phyloP scores from a whole-genome alignment of 2,888 invertebrate species.

The Oscheius sp. region DNA sequence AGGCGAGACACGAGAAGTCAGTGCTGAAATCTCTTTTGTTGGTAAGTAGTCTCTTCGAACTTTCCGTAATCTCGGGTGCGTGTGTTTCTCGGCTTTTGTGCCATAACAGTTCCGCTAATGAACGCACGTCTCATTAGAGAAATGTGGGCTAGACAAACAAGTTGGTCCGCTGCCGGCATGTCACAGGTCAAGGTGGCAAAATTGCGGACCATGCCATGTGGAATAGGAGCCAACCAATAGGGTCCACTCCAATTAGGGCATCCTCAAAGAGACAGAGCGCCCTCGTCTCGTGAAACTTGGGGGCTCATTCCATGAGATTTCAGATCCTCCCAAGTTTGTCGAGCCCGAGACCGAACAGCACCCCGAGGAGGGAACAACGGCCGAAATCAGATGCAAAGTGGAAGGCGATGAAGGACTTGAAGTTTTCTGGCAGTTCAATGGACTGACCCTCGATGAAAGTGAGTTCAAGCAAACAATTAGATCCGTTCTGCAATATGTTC shows the following conservation, averaged over 20 bases:
- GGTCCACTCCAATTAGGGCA: conserved; percentile 32
- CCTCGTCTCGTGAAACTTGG: neutral
- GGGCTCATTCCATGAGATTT: conserved; percentile 31
- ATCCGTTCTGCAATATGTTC: conserved; percentile 16
- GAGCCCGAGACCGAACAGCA: conserved; percentile 57
- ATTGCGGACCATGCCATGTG: conserved; percentile 21
- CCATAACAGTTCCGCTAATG: conserved; percentile 33
- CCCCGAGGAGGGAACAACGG: conserved; percentile 61
- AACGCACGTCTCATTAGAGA: conserved; percentile 35
- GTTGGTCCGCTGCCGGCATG: conserved; percentile 30
- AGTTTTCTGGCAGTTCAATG: conserved; percentile 65
- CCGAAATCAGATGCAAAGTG: conserved; percentile 60
- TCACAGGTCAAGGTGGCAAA: conserved; percentile 38
- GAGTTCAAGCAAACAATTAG: conserved; percentile 27
- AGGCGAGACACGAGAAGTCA: conserved; percentile 47
- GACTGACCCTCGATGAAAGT: conserved; percentile 58
- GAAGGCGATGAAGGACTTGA: conserved; percentile 51
- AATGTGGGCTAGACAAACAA: conserved; percentile 37
- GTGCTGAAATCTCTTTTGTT: conserved; percentile 56
- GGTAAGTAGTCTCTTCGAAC: conserved; percentile 42
- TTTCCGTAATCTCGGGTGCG: neutral
- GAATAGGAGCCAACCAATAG: conserved; percentile 34
- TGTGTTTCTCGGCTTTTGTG: conserved; percentile 8
- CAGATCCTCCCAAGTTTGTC: conserved; percentile 62
- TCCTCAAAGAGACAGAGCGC: conserved; percentile 26